phyloP scores from a whole-genome alignment of 1,140 invertebrate species.

The Ceratitis capitata region DNA sequence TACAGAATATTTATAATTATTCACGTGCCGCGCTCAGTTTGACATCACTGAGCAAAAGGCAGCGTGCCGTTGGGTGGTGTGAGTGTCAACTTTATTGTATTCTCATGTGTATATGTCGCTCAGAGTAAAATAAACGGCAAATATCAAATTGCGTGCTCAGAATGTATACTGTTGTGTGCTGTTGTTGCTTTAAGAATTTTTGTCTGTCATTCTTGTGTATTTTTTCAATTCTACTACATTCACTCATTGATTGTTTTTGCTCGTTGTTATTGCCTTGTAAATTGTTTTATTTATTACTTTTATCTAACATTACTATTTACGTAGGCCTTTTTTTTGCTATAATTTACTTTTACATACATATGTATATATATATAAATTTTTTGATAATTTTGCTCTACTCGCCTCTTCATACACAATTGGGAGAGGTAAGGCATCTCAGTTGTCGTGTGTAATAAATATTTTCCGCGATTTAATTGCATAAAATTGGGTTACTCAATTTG shows the following conservation, averaged over 20 bases:
- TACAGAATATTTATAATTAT: neutral
- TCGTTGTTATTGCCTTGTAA: neutral
- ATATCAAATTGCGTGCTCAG: neutral
- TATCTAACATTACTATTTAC: neutral
- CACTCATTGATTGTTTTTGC: neutral
- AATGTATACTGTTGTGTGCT: neutral
- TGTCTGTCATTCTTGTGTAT: neutral
- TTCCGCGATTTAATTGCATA: constrained; percentile 12
- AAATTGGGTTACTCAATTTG: constrained; percentile 34
- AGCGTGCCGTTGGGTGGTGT: neutral
- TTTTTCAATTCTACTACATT: neutral
- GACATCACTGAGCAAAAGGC: neutral
- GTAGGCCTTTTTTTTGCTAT: neutral
- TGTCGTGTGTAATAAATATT: constrained; percentile 30
- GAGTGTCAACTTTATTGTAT: neutral
- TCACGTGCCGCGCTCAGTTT: constrained; percentile 3
- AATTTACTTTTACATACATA: neutral
- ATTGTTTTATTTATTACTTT: constrained; percentile 29
- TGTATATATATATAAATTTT: no score
- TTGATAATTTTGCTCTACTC: no score
- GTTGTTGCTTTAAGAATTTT: no score
- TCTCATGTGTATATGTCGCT: neutral
- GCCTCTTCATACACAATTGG: no score
- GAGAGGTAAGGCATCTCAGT: neutral
- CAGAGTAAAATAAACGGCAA: neutral